These are phyloP conservation scores for Sebastolobus alascanus DNA, from an alignment of 2,797 vertebrate species.

Conservation along the genomic window DNA sequence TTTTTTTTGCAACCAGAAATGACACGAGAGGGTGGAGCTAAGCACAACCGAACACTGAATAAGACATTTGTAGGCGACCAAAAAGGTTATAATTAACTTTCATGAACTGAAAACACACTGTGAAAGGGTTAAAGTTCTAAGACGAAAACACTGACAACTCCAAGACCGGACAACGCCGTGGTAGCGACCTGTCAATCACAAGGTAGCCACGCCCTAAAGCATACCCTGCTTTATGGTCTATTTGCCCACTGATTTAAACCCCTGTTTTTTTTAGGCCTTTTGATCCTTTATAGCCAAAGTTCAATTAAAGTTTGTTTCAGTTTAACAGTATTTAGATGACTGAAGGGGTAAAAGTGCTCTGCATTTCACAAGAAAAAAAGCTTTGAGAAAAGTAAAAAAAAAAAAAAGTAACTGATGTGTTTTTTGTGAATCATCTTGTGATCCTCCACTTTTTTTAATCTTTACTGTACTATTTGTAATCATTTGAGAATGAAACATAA, in stretches of 20 bases:
- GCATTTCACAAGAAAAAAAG: background rate
- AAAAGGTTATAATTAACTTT: too few relatives aligned
- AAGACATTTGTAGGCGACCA: too few relatives aligned
- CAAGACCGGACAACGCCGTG: too few relatives aligned
- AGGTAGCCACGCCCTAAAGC: too few relatives aligned
- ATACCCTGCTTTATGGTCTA: too few relatives aligned
- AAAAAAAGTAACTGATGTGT: background rate
- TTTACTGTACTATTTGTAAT: background rate
- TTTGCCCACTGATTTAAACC: background rate
- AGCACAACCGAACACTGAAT: too few relatives aligned
- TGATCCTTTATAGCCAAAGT: background rate
- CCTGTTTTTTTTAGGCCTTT: background rate
- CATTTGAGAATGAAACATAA: background rate
- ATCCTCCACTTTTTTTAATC: background rate
- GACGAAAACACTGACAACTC: fast-evolving
- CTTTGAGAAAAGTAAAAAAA: background rate
- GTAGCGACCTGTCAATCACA: too few relatives aligned
- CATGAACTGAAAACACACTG: too few relatives aligned
- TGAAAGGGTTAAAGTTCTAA: too few relatives aligned
- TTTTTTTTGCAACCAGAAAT: too few relatives aligned
- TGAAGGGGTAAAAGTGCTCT: background rate
- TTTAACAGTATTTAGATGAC: background rate
- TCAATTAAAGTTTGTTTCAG: background rate
- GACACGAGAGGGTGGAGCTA: too few relatives aligned
- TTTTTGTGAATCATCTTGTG: background rate